A percentile compares a stretch with the other conserved stretches of the same genome.
These are phyloP conservation scores for Oxygymnocypris stewartii DNA, from an alignment of 2,113 vertebrate genomes.

Conservation along the genomic window DNA sequence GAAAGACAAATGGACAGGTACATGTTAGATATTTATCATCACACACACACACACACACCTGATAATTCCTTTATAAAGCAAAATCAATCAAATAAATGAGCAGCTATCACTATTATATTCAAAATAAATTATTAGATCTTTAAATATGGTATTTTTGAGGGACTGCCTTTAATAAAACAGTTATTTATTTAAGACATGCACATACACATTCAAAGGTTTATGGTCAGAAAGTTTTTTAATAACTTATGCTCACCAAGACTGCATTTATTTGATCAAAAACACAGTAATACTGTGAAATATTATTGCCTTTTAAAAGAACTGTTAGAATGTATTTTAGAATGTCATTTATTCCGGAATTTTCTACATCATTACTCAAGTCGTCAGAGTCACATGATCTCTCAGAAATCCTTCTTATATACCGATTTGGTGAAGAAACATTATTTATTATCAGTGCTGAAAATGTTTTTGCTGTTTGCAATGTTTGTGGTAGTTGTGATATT, in stretches of 20 bases:
- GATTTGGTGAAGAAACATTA: neutral
- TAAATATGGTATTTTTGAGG: neutral
- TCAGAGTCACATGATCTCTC: neutral
- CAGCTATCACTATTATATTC: too few species aligned
- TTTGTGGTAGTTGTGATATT: neutral
- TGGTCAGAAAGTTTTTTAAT: neutral
- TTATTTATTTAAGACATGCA: neutral
- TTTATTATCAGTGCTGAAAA: neutral
- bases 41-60: slow-evolving; percentile 11
- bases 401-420: neutral
- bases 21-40: slow-evolving; percentile 36
- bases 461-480: neutral
- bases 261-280: neutral
- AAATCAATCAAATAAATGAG: neutral
- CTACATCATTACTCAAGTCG: neutral
- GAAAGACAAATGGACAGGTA: slow-evolving; percentile 44
- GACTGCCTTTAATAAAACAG: neutral
- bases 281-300: neutral
- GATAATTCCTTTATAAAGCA: neutral
- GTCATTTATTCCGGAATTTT: neutral
- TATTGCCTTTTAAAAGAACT: neutral
- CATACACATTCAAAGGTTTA: neutral
- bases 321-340: neutral
- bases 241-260: neutral
- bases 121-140: neutral